phyloP scores from a whole-genome alignment of 2,888 invertebrate species.

The Epinotia ramella region DNA sequence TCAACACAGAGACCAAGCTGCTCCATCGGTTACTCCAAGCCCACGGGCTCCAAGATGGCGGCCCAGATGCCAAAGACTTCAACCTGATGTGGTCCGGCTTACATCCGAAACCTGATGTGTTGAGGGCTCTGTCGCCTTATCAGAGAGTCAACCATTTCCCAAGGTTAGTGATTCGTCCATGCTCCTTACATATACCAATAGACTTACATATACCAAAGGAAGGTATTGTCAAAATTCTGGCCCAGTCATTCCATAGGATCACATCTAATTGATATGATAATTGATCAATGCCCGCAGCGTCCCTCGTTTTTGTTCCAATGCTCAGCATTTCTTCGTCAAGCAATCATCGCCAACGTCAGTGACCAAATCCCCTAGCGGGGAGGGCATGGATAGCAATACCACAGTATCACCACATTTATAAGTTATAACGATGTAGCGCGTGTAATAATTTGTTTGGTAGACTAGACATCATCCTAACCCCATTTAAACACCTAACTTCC shows the following conservation, averaged over 20 bases:
- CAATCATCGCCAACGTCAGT: too few relatives aligned
- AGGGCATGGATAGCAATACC: not conserved
- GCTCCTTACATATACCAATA: slow-evolving; percentile 56
- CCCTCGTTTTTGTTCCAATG: too few relatives aligned
- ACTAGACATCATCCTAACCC: not conserved
- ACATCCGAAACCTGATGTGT: slow-evolving; percentile 95
- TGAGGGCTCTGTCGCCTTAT: slow-evolving; percentile 92
- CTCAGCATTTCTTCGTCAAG: too few relatives aligned
- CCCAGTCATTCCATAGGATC: too few relatives aligned
- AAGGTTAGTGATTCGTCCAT: slow-evolving; percentile 84
- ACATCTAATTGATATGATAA: too few relatives aligned
- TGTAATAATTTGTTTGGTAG: not conserved
- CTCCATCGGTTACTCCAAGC: slow-evolving; percentile 90
- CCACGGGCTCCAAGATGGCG: slow-evolving; percentile 90
- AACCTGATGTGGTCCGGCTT: slow-evolving; percentile 97
- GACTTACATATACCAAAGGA: not conserved
- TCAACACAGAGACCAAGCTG: slow-evolving; percentile 93
- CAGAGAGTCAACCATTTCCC: slow-evolving; percentile 99
- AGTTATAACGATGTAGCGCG: slow-evolving; percentile 16
- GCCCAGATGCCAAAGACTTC: slow-evolving; percentile 87
- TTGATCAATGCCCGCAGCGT: not conserved
- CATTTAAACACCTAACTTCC: not conserved
- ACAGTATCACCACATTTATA: slow-evolving; percentile 21
- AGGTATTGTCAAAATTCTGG: too few relatives aligned
- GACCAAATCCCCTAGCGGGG: not conserved